Evolutionary conservation across 2,888 invertebrate genomes (phyloP).

Genomic region (Amblyjoppa proteus): DNA sequence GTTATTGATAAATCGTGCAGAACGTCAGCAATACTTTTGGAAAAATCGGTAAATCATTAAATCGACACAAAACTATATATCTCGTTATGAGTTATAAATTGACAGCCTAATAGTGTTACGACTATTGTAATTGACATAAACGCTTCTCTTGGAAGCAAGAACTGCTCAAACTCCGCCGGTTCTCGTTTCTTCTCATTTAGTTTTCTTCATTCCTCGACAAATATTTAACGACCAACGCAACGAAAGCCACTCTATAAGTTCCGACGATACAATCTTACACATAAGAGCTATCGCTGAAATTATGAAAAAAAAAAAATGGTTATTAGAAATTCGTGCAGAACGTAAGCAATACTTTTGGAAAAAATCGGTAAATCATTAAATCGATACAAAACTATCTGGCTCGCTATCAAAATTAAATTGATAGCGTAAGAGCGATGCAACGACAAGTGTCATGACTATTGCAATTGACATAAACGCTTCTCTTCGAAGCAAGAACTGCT

Average conservation of each 20-base stretch:
- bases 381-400: neutral
- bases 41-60: slow-evolving; percentile 38
- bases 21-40: no score
- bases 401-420: slow-evolving; percentile 10
- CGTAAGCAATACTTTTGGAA: slow-evolving; percentile 60
- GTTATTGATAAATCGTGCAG: slow-evolving; percentile 6
- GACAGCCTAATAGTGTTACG: slow-evolving; percentile 23
- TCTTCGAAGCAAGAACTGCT: neutral
- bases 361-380: slow-evolving; percentile 40
- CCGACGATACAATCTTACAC: neutral
- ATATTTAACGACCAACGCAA: neutral
- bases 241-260: slow-evolving; percentile 27
- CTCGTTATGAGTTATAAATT: neutral
- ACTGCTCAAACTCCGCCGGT: neutral
- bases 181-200: neutral
- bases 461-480: slow-evolving; percentile 41
- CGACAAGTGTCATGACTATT: slow-evolving; percentile 23
- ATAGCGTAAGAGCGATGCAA: slow-evolving; percentile 38
- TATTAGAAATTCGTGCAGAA: slow-evolving; percentile 18
- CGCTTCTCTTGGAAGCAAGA: neutral
- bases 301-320: neutral
- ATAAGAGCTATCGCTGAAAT: slow-evolving; percentile 14
- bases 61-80: neutral
- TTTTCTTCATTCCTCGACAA: neutral
- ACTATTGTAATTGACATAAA: slow-evolving; percentile 43